Evolutionary conservation across 2,113 vertebrate species (phyloP).

Genomic region (Hypanus sabinus): DNA sequence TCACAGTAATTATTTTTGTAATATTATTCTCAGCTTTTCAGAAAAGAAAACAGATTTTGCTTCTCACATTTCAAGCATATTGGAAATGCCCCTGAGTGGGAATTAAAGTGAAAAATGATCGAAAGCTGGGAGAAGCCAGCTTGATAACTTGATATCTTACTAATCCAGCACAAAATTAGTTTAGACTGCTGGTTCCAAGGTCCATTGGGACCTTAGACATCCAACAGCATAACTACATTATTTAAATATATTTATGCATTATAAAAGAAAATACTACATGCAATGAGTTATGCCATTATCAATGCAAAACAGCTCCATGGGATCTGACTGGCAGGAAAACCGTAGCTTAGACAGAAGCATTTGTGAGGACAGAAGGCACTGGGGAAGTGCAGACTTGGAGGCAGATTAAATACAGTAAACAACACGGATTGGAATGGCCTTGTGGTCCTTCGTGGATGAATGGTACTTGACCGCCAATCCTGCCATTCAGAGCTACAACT

Average conservation of each 20-base stretch:
- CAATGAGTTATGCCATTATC: background rate
- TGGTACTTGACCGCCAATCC: too few species aligned
- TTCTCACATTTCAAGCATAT: background rate
- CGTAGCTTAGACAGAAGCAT: background rate
- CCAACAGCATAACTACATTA: background rate
- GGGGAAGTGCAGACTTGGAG: background rate
- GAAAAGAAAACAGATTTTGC: background rate
- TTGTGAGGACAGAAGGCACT: background rate
- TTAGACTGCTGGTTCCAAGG: background rate
- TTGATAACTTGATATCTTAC: constrained; percentile 22
- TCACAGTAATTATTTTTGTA: background rate
- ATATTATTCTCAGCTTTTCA: background rate
- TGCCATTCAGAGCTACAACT: too few species aligned
- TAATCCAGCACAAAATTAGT: background rate
- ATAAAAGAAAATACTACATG: background rate
- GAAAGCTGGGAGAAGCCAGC: background rate
- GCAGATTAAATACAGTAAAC: background rate
- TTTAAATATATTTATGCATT: background rate
- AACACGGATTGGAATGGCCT: too few species aligned
- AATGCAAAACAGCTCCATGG: constrained; percentile 3
- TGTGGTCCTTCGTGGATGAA: too few species aligned
- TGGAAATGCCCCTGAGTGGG: background rate
- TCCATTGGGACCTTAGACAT: background rate
- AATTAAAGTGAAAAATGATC: constrained; percentile 23
- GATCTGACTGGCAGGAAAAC: background rate